Base-by-base conservation (phyloP, 2,113 vertebrate species). In the Pseudorectes ferrugineus region DNA sequence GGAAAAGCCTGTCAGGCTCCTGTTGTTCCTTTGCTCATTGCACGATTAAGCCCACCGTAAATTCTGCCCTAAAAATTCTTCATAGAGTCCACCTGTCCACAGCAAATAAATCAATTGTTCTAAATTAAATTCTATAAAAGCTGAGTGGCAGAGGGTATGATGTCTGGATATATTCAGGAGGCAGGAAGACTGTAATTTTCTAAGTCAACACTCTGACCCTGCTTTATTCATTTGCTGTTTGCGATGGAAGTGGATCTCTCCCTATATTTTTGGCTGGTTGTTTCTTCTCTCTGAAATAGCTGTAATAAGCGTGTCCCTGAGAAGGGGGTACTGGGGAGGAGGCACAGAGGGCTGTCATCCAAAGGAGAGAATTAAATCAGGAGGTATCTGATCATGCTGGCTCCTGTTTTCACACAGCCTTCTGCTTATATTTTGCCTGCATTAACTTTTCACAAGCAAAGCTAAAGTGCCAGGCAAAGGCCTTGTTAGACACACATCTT, bases 101-200 rank as follows among this genome's bases (percentile, higher is more conserved):
- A 94, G 84, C 80, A 91, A 97, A 98, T 98, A 98, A 98, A 98
- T 98, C 97, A 97, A 90, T 97, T 97, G 91, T 82, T 98, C 91
- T 97, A 97, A 98, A 97, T 98, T 98, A 98, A 98, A 97, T 97
- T 95, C 93, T 84, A 91, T 80, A 97, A 96, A 85, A 97, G 93
- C 86, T 97, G 97, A 96, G 97, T 95, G 95, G 91, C 92, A 91
- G 45, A 95, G 79, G 90, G 81, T 84, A 81, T 51, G 21, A 33
- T 93, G 74, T 66, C 93, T 97, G 94, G 93, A 98, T 98, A 98
- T 98, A 97, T 97, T 97, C 96, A 96, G 93, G 90, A 96, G 90
- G 95, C 82, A 94, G 94, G 93, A 96, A 98, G 96, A 93, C 93
- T 95, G 93, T 98, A 97, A 98, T 98, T 98, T 98, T 97, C 92